A percentile compares a stretch with the other conserved stretches of the same genome.
phyloP scores from a whole-genome alignment of 2,797 vertebrate genomes.

The Sebastes glaucus region DNA sequence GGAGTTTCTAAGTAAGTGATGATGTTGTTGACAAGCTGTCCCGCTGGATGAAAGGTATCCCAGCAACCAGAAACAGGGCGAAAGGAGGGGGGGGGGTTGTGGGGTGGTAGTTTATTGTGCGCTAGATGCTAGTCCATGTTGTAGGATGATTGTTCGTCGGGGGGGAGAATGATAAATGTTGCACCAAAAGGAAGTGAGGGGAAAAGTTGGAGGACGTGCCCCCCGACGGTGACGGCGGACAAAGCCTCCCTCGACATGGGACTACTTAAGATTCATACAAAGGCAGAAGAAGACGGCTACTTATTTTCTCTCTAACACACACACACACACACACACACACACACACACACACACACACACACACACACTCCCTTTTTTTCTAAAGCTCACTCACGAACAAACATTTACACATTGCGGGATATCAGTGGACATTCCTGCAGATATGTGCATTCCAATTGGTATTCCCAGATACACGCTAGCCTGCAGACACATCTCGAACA shows the following conservation, averaged over 20 bases:
- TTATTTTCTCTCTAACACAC: conserved; percentile 46
- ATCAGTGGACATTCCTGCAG: conserved; percentile 63
- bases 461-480: conserved; percentile 49
- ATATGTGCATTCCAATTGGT: conserved; percentile 43
- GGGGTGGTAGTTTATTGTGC: conserved; percentile 77
- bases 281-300: conserved; percentile 54
- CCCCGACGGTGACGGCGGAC: conserved; percentile 74
- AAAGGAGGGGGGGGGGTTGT: conserved; percentile 29
- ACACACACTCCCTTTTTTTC: background rate
- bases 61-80: conserved; percentile 75
- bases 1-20: conserved; percentile 76
- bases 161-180: conserved; percentile 85
- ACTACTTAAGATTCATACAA: conserved; percentile 80
- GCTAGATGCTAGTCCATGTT: conserved; percentile 76
- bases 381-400: conserved; percentile 53
- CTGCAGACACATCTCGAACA: background rate
- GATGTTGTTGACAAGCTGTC: conserved; percentile 78
- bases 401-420: conserved; percentile 67
- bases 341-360: conserved; percentile 1
- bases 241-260: conserved; percentile 70
- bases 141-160: conserved; percentile 79
- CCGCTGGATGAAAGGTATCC: conserved; percentile 79
- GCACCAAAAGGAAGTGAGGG: conserved; percentile 78
- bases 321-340: background rate
- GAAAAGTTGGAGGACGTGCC: conserved; percentile 74